Evolutionary conservation across 1,140 invertebrate genomes (phyloP), one percentile per base, ranked within the genome.

Genomic region (Caenorhabditis inopinata): DNA sequence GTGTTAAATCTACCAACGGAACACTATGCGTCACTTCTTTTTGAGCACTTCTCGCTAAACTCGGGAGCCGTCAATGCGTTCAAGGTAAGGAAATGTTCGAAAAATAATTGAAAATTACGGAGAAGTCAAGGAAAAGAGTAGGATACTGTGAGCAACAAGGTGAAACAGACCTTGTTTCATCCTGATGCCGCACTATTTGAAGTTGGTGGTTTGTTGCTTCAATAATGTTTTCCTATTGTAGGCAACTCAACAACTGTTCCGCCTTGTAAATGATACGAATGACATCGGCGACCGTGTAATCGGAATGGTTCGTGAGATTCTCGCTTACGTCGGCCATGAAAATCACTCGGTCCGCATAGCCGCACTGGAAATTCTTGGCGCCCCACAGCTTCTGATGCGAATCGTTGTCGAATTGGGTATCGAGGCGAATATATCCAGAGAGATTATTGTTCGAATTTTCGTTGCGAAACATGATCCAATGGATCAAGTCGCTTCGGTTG

Each of bases 381-480:
- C 80, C 2, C 49, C 62, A 21, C 80, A 81, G 18, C 53, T 81
- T n/a, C 21, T 81, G 18, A 62, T 53, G 32, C 49, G 80, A 23
- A 47, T 81, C 6, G 80, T 76, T 11, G 74, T 77, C n/a, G 29
- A 49, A 23, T 38, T 75, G 1, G 58, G 42, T 1, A 73, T 80
- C 25, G 49, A 75, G 35, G 32, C 45, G 27, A 49, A 45, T 46
- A 46, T 62, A 14, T 74, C 46, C 9, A 74, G 12, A 35, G 62
- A 68, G 32, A 68, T 68, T 49, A 62, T 79, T 11, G 68, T 79
- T 12, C 18, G 78, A 7, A 27, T 79, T 12, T 51, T 23, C n/a
- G 73, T 79, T 0, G 78, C 78, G 16, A 32, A 27, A 35, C 73
- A 79, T 32, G 47, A 51, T 75, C 74, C 45, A 1, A 48, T 75